phyloP scores from a whole-genome alignment of 1,140 invertebrate genomes.

The Chrysomallon squamiferum region DNA sequence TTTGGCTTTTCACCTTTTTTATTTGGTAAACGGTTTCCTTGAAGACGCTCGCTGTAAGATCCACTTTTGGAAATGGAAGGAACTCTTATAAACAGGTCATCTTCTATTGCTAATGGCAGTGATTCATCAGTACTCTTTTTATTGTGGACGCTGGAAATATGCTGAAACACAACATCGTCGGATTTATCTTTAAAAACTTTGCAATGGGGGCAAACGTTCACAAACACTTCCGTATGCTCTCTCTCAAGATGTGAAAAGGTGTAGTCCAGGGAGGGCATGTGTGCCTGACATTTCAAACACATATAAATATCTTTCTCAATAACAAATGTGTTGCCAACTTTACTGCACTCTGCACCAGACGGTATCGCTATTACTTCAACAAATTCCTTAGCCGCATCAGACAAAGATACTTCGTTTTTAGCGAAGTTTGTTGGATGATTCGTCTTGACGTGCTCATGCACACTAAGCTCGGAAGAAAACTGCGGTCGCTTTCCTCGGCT shows the following conservation, averaged over 20 bases:
- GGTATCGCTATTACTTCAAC: constrained; percentile 41
- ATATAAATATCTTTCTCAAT: constrained; percentile 54
- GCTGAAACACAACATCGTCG: constrained; percentile 38
- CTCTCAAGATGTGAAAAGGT: constrained; percentile 47
- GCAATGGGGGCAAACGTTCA: constrained; percentile 49
- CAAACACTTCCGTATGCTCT: constrained; percentile 48
- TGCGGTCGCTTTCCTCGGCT: constrained; percentile 25
- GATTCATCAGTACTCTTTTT: constrained; percentile 30
- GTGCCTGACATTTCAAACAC: constrained; percentile 47
- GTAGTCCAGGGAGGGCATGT: constrained; percentile 46
- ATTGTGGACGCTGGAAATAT: constrained; percentile 36
- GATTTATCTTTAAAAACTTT: constrained; percentile 39
- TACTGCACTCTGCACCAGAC: constrained; percentile 26
- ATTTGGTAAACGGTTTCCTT: neutral
- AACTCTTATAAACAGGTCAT: constrained; percentile 41
- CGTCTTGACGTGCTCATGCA: constrained; percentile 43
- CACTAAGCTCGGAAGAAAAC: constrained; percentile 38
- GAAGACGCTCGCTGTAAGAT: constrained; percentile 17
- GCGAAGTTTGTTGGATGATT: constrained; percentile 42
- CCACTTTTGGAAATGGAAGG: constrained; percentile 28
- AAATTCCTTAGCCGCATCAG: constrained; percentile 47
- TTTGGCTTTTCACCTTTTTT: neutral
- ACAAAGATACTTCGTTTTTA: constrained; percentile 53
- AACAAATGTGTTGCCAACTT: constrained; percentile 29
- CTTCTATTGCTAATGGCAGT: constrained; percentile 48